Evolutionary conservation across 2,888 invertebrate species (phyloP).

Genomic region (Napeogenes inachia): DNA sequence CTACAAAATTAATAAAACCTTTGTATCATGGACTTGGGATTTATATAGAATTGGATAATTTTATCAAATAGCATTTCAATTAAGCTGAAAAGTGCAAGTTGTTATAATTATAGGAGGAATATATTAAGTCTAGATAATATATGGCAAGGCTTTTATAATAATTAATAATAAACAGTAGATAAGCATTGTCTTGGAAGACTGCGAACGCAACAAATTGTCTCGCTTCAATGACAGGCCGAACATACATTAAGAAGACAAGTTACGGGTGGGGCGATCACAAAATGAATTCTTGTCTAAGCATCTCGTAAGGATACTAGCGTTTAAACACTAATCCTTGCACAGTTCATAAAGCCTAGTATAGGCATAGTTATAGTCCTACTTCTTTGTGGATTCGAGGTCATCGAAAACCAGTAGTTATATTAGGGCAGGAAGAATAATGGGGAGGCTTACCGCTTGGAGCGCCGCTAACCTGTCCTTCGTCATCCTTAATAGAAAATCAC

Average conservation of each 20-base stretch:
- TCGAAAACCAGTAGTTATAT: constrained; percentile 62
- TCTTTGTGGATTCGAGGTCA: constrained; percentile 67
- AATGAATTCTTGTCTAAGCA: constrained; percentile 23
- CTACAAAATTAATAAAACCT: neutral
- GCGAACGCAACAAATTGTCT: constrained; percentile 59
- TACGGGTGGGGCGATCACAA: constrained; percentile 70
- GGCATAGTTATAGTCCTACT: constrained; percentile 48
- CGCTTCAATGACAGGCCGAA: constrained; percentile 55
- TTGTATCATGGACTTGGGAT: neutral
- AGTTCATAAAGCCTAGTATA: constrained; percentile 28
- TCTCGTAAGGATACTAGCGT: constrained; percentile 9
- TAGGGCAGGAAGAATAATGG: constrained; percentile 48
- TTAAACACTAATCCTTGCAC: constrained; percentile 9
- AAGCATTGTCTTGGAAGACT: constrained; percentile 38
- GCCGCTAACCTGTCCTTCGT: constrained; percentile 98
- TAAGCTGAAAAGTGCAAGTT: constrained; percentile 12
- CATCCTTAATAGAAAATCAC: constrained; percentile 85
- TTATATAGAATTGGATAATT: too few species aligned
- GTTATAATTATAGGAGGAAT: constrained; percentile 8
- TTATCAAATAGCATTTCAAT: neutral
- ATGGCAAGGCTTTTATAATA: constrained; percentile 14
- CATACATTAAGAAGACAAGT: constrained; percentile 53
- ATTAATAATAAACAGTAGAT: constrained; percentile 9
- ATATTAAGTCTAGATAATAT: constrained; percentile 8
- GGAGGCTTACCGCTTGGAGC: constrained; percentile 90